Conservation (phyloP, 1,140 invertebrate genomes). For the Bombus pyrosoma region DNA sequence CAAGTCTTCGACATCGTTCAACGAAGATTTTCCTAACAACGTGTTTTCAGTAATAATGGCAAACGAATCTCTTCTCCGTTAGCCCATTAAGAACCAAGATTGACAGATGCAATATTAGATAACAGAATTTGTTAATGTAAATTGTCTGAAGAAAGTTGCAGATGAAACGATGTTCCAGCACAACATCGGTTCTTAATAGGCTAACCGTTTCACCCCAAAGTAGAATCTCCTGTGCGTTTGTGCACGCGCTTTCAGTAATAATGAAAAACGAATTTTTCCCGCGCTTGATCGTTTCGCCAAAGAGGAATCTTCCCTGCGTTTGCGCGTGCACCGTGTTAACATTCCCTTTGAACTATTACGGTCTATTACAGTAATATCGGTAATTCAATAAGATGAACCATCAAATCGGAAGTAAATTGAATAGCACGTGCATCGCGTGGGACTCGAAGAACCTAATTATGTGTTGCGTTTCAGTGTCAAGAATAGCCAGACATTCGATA, state of each 20-base stretch:
- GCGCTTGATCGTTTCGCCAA: conserved; percentile 24
- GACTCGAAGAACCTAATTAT: conserved; percentile 38
- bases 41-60: conserved; percentile 55
- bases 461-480: conserved; percentile 8
- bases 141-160: neutral
- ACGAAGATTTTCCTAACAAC: conserved; percentile 9
- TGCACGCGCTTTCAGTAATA: conserved; percentile 45
- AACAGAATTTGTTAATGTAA: no score
- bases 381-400: conserved; percentile 29
- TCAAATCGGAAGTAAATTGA: conserved; percentile 56
- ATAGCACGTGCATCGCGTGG: conserved; percentile 20
- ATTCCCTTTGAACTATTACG: conserved; percentile 14
- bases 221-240: neutral
- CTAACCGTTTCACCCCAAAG: neutral
- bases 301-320: neutral
- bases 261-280: conserved; percentile 58
- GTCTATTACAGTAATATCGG: conserved; percentile 48
- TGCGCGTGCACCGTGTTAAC: conserved; percentile 37
- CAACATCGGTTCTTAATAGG: neutral
- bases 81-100: neutral
- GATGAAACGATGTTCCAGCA: neutral
- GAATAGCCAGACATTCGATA: neutral
- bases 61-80: conserved; percentile 51
- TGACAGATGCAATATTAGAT: no score
- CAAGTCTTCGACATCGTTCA: conserved; percentile 30